These are phyloP conservation scores for Cryptoblepharus egeriae DNA, from an alignment of 2,797 vertebrate species.

Conservation along the genomic window DNA sequence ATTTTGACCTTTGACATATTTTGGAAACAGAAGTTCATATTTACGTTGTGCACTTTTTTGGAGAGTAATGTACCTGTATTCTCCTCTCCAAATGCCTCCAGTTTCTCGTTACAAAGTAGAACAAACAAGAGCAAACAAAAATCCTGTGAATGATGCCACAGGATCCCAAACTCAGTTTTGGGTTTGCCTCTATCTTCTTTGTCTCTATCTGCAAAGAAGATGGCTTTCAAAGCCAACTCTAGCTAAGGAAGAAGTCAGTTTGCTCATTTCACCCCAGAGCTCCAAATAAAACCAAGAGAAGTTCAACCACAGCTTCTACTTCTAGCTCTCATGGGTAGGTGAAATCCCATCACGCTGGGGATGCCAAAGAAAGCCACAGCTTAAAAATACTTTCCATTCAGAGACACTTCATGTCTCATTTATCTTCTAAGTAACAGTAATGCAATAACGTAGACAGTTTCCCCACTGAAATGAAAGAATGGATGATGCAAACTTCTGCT, in stretches of 20 bases:
- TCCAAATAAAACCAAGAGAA: neutral
- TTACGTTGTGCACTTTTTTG: neutral
- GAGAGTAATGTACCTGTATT: neutral
- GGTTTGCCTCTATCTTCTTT: too few species aligned
- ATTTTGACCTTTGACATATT: neutral
- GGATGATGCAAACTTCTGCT: neutral
- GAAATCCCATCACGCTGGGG: too few species aligned
- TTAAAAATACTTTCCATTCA: neutral
- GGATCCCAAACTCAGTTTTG: neutral
- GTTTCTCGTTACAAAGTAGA: neutral
- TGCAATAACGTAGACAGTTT: neutral
- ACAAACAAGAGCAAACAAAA: too few species aligned
- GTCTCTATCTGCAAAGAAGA: neutral
- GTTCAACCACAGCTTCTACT: neutral
- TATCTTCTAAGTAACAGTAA: neutral
- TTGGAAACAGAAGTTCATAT: neutral
- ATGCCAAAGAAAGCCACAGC: neutral
- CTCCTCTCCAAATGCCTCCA: neutral
- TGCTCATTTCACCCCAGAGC: neutral
- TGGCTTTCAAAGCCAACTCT: too few species aligned
- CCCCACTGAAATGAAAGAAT: neutral
- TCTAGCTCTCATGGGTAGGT: neutral
- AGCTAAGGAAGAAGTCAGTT: neutral
- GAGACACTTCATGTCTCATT: neutral
- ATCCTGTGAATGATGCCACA: neutral